Evolutionary conservation across 2,113 vertebrate species (phyloP).

Genomic region (Archilochus colubris): DNA sequence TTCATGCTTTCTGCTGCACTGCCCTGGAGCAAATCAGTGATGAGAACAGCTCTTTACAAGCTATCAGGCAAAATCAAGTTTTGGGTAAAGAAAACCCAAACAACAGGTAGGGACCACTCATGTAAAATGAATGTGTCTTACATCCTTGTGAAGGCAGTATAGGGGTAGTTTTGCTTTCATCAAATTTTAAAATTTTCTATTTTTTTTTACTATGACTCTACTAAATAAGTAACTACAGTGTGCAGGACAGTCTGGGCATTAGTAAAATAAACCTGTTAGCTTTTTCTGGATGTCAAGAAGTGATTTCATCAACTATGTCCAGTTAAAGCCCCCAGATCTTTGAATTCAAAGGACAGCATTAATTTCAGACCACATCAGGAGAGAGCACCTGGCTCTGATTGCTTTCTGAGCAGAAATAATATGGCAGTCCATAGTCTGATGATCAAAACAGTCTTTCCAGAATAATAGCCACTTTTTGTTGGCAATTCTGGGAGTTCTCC

Average conservation of each 20-base stretch:
- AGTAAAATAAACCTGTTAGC: neutral
- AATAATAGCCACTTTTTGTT: neutral
- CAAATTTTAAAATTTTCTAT: neutral
- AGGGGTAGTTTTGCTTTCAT: neutral
- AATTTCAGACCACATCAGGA: neutral
- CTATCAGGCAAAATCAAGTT: slow-evolving; percentile 63
- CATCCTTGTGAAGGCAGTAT: neutral
- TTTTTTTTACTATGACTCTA: neutral
- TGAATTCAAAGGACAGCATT: neutral
- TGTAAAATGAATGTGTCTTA: neutral
- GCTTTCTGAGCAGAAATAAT: neutral
- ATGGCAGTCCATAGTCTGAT: neutral
- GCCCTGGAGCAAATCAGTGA: neutral
- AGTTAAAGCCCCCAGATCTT: neutral
- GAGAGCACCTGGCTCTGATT: neutral
- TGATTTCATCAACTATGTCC: neutral
- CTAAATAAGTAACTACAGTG: neutral
- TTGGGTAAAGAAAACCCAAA: slow-evolving; percentile 61
- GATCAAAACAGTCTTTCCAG: neutral
- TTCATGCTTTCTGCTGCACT: neutral
- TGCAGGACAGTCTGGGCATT: neutral
- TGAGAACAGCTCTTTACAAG: slow-evolving; percentile 66
- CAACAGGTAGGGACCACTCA: slow-evolving; percentile 44
- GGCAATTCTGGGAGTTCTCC: neutral
- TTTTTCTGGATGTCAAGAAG: too few species aligned